A percentile compares a stretch with the other conserved stretches of the same genome.
Conservation (phyloP, 2,888 invertebrate species). For the Melanophora roralis region DNA sequence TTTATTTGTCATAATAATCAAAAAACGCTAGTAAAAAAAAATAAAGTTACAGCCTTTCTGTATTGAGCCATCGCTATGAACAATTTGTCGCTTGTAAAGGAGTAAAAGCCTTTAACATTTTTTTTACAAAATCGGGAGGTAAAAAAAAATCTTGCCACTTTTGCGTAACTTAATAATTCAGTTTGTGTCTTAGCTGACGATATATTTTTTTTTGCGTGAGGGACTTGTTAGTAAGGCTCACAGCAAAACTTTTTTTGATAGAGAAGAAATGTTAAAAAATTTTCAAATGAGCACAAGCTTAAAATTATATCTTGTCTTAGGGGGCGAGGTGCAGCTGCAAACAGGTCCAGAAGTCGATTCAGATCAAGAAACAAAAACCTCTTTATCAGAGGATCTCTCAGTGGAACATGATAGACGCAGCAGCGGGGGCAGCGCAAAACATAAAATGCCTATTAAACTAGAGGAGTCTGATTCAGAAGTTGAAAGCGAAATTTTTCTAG, state of each 20-base stretch:
- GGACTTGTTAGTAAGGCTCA: no score
- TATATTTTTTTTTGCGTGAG: no score
- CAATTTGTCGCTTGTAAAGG: no score
- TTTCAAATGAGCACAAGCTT: neutral
- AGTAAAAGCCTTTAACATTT: no score
- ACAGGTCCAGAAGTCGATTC: conserved; percentile 70
- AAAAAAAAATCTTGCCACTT: no score
- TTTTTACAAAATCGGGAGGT: no score
- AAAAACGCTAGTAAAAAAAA: no score
- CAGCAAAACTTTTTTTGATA: neutral
- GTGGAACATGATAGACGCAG: conserved; percentile 66
- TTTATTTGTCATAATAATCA: no score
- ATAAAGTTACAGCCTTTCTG: no score
- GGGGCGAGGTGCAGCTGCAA: conserved; percentile 48
- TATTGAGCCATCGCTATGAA: no score
- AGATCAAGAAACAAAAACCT: conserved; percentile 72
- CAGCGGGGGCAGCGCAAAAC: conserved; percentile 62
- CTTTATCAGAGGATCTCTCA: conserved; percentile 71
- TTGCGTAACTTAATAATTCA: no score
- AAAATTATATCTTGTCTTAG: conserved; percentile 5
- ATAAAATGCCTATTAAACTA: conserved; percentile 48
- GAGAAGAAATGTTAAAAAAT: neutral
- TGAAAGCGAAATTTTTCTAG: conserved; percentile 70
- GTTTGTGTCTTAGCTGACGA: no score
- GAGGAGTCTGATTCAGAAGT: conserved; percentile 73